These are phyloP conservation scores for Ochotona princeps DNA, from an alignment of 2,113 vertebrate species.

Conservation along the genomic window DNA sequence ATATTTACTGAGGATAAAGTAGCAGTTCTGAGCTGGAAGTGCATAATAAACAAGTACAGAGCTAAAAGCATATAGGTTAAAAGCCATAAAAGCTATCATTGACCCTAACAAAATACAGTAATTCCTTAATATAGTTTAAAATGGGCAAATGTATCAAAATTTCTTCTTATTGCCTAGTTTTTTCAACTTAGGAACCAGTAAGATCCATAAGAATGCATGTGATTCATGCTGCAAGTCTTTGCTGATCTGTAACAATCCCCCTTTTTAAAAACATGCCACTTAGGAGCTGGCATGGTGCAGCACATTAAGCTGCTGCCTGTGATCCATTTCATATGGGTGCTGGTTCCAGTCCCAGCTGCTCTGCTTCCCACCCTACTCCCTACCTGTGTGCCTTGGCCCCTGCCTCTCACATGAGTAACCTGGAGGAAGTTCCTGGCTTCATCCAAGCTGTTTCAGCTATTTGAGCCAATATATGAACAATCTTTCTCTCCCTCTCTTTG, in stretches of 20 bases:
- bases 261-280: not conserved
- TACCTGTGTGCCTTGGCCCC: too few species aligned
- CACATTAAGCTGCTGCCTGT: too few species aligned
- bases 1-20: not conserved
- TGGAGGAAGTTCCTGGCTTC: too few species aligned
- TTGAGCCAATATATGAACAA: too few species aligned
- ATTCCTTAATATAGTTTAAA: constrained; percentile 4
- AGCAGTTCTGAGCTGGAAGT: not conserved
- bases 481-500: too few species aligned
- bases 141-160: not conserved
- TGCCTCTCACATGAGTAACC: too few species aligned
- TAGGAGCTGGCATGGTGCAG: not conserved
- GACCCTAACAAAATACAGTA: not conserved
- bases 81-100: not conserved
- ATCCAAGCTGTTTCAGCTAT: too few species aligned
- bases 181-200: not conserved
- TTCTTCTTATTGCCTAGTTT: not conserved
- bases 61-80: not conserved
- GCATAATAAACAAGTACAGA: not conserved
- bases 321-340: too few species aligned
- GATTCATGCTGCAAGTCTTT: not conserved
- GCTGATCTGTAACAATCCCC: not conserved
- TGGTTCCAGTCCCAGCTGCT: too few species aligned
- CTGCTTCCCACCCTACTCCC: too few species aligned
- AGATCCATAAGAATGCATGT: not conserved